Evolutionary conservation across 2,888 invertebrate genomes (phyloP).

Genomic region (Nymphalis c-album): DNA sequence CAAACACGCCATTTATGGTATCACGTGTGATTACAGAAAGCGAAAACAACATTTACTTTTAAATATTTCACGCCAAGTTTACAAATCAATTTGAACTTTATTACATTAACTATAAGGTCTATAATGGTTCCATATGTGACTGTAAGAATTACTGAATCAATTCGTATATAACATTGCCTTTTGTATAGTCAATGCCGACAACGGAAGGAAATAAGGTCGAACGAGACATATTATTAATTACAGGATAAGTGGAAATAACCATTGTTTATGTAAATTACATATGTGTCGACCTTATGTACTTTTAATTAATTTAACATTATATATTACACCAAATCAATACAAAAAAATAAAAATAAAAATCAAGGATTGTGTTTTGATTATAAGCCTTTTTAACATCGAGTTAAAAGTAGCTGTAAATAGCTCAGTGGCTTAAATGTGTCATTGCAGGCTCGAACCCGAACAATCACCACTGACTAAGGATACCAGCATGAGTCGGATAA

Average conservation of each 20-base stretch:
- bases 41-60: constrained; percentile 28
- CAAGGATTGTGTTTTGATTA: no score
- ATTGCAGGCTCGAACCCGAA: no score
- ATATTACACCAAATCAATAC: no score
- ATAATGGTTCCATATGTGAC: background rate
- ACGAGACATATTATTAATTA: constrained; percentile 45
- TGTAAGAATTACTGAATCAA: constrained; percentile 27
- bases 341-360: no score
- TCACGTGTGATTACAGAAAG: constrained; percentile 7
- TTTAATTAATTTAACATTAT: background rate
- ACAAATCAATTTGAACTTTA: constrained; percentile 18
- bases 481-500: no score
- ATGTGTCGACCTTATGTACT: constrained; percentile 7
- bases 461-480: no score
- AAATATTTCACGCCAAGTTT: background rate
- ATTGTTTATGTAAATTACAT: constrained; percentile 2
- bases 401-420: no score
- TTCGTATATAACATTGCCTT: constrained; percentile 44
- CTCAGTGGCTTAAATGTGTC: no score
- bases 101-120: background rate
- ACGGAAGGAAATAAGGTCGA: constrained; percentile 58
- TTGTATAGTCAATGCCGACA: constrained; percentile 49
- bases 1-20: constrained; percentile 27
- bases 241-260: constrained; percentile 19
- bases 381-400: no score